Conservation (phyloP, 2,113 vertebrate genomes). For the Eonycteris spelaea region DNA sequence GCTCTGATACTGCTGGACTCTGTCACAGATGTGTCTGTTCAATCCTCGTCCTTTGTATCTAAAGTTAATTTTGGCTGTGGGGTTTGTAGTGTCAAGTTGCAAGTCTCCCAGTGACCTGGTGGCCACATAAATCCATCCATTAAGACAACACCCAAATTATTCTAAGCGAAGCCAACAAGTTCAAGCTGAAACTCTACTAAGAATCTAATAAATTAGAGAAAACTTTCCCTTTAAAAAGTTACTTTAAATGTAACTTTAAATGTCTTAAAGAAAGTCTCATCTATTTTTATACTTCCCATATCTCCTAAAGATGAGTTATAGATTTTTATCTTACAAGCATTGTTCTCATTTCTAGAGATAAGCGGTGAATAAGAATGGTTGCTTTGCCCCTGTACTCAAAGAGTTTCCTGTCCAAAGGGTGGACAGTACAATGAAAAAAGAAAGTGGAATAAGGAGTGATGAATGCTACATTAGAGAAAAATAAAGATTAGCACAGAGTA, state of each 20-base stretch:
- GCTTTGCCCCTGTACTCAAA: no score
- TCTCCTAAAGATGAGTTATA: background rate
- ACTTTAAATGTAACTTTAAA: background rate
- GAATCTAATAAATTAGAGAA: background rate
- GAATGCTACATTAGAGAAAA: background rate
- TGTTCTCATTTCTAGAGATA: background rate
- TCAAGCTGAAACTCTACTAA: background rate
- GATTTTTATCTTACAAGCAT: background rate
- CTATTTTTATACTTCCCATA: background rate
- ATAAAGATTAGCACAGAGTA: background rate
- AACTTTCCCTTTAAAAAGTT: background rate
- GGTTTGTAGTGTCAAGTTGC: background rate
- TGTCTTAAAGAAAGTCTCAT: background rate
- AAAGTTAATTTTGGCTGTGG: slow-evolving; percentile 31
- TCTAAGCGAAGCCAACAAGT: background rate
- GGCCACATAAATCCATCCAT: background rate
- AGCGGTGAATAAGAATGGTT: background rate
- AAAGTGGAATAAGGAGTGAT: background rate
- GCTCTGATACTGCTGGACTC: background rate
- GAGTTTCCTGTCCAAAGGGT: background rate
- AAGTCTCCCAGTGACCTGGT: background rate
- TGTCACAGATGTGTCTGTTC: background rate
- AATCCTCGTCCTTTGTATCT: background rate
- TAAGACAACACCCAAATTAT: background rate
- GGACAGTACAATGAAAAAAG: background rate